Conservation (phyloP, 2,888 invertebrate species). For the Aporophyla lueneburgensis region DNA sequence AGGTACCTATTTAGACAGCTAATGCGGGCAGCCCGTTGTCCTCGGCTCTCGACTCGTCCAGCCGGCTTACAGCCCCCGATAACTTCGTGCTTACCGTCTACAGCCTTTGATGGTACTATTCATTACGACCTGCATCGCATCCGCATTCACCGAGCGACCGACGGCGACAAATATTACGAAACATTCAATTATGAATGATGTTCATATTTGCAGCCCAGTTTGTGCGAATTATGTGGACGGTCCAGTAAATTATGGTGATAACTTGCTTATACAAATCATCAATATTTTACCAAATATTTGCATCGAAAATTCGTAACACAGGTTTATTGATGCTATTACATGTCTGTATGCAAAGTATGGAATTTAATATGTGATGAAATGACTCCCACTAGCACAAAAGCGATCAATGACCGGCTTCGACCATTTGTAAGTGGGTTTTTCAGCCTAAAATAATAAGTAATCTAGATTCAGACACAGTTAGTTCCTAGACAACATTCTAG, state of each 20-base stretch:
- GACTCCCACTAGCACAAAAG: not conserved
- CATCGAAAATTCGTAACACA: conserved; percentile 66
- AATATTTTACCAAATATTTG: conserved; percentile 69
- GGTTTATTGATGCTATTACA: conserved; percentile 47
- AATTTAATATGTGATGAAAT: conserved; percentile 24
- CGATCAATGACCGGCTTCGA: not conserved
- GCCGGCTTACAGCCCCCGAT: conserved; percentile 65
- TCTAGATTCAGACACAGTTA: conserved; percentile 29
- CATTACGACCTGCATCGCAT: conserved; percentile 51
- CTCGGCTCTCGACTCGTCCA: conserved; percentile 64
- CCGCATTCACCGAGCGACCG: conserved; percentile 40
- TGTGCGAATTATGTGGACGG: conserved; percentile 57
- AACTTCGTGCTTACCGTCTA: conserved; percentile 46
- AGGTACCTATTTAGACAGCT: conserved; percentile 63
- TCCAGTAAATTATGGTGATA: conserved; percentile 67
- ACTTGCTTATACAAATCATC: conserved; percentile 64
- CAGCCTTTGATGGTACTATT: conserved; percentile 55
- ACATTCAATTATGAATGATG: conserved; percentile 40
- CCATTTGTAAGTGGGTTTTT: not conserved
- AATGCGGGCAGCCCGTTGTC: conserved; percentile 69
- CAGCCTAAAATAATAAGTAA: conserved; percentile 4
- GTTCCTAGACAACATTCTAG: conserved; percentile 7
- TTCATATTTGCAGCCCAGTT: conserved; percentile 52
- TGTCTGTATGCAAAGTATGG: conserved; percentile 42
- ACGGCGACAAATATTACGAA: conserved; percentile 49